Base-by-base conservation (phyloP, 2,888 invertebrate species). In the Fabriciana adippe region DNA sequence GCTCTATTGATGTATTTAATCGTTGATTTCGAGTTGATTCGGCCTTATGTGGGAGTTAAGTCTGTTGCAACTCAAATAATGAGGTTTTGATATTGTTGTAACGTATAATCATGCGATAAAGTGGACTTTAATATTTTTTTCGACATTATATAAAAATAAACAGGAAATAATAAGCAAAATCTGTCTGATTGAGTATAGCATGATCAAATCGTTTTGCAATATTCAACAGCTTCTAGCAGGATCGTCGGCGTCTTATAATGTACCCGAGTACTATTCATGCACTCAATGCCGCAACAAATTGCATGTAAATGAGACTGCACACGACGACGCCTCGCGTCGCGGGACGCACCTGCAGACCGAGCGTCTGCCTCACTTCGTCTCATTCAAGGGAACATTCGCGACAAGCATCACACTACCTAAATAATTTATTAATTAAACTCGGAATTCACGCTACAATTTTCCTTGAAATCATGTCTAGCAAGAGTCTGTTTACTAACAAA, bases 1-100 rank as follows among this genome's bases (percentile, higher is more conserved):
- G 61, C 63, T 66, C 55, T 71, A 66, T 68, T 66, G 71, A 64
- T 56, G 60, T 64, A 59, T 68, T 68, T 68, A 66, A 68, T 71
- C 64, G 64, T 66, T 66, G 64, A 56, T 60, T 54, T 67, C 31
- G 15, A 16, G 16, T 55, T 56, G 50, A 56, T 50, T 11, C 41
- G 18, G 3, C n/a, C 5, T 15, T 11, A 15, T 18, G 59, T 60
- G 54, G 66, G 60, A 16, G 35, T 45, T 41, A 41, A 18, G 11
- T 41, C 11, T 8, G 11, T 2, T 41, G 11, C 26, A 26, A 26
- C 26, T 26, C 26, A 8, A 41, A 8, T 41, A 41, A 41, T 8
- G 11, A 8, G 35, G 11, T 41, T 41, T 41, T 41, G 11, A 41
- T 41, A 11, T 11, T 11, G 35, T 11, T 41, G 26, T 26, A 26